Conservation (phyloP, 1,140 invertebrate genomes). For the Wiebesia pumilae region DNA sequence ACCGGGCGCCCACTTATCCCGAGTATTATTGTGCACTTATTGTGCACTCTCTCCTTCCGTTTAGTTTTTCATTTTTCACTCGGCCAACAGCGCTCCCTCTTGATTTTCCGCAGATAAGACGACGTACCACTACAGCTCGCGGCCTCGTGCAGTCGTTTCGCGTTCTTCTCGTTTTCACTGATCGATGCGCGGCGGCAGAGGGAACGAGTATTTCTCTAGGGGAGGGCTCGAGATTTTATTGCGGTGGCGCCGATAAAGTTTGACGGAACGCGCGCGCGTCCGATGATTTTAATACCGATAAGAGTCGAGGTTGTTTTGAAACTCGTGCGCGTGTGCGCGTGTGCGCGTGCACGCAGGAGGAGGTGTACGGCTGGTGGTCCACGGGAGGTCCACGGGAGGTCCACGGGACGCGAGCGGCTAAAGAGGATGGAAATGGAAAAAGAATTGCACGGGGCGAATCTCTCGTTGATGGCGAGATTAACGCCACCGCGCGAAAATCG, state of each 20-base stretch:
- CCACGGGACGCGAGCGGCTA: not conserved
- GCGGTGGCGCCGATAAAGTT: constrained; percentile 25
- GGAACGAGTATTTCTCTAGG: constrained; percentile 11
- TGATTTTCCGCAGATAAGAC: constrained; percentile 37
- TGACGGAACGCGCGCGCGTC: constrained; percentile 18
- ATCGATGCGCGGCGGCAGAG: not conserved
- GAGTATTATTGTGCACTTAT: too few relatives aligned
- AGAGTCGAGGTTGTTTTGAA: not conserved
- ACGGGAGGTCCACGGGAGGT: too few relatives aligned
- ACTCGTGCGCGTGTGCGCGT: not conserved
- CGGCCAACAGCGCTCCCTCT: not conserved
- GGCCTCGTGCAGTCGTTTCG: not conserved
- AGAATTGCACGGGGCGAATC: constrained; percentile 5
- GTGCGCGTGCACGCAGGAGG: not conserved
- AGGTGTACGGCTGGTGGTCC: too few relatives aligned
- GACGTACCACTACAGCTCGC: not conserved
- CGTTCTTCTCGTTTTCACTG: constrained; percentile 42
- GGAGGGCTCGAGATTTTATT: constrained; percentile 26
- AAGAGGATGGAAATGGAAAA: not conserved
- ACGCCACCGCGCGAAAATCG: not conserved
- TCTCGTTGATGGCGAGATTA: constrained; percentile 38
- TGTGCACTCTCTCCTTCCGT: not conserved
- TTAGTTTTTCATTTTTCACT: constrained; percentile 7
- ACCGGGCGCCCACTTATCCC: not conserved
- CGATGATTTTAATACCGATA: constrained; percentile 49